Evolutionary conservation across 1,140 invertebrate genomes (phyloP), one percentile per base, ranked within the genome.

Genomic region (Bactericera cockerelli): DNA sequence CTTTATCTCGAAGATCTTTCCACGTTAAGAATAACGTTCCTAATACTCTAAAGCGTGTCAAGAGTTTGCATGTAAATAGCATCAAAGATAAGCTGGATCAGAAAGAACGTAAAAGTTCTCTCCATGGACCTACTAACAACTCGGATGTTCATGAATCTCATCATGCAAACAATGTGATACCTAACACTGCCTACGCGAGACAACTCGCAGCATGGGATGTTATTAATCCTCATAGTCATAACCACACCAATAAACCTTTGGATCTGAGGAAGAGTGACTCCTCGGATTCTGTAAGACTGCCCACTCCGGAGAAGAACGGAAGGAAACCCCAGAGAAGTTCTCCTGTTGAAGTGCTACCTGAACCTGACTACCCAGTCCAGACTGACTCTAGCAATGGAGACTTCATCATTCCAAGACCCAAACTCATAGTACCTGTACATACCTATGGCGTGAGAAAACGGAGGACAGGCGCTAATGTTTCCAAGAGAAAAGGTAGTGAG

Each of bases 401-500:
- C 62, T 89, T 89, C 71, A 76, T 79, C 39, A 89, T 90, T 69
- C 87, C 87, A 1, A 73, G 87, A 65, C 86, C 87, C 14, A 83
- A 87, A 67, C 76, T 90, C 59, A 87, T 90, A 65, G 87, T 89
- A 57, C 87, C 87, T 49, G 86, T 89, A 58, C 87, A 90, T 73
- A 87, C 86, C 1, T 89, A 89, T 70, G 86, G 84, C 26, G 79
- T 81, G 55, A 74, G 84, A 59, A 81, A 82, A 63, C 75, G 87
- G 57, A 76, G 85, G 59, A 89, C 86, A n/a, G 86, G 86, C 4
- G 84, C 83, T 73, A 64, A 49, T 49, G 42, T 49, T 6, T 63
- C 61, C 28, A 62, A 61, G 38, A 58, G 61, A 31, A 70, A 81
- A 54, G 74, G 67, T 70, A 77, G 59, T 67, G 73, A 58, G 70